Evolutionary conservation across 2,797 vertebrate genomes (phyloP).

Genomic region (Gambusia yucatana): DNA sequence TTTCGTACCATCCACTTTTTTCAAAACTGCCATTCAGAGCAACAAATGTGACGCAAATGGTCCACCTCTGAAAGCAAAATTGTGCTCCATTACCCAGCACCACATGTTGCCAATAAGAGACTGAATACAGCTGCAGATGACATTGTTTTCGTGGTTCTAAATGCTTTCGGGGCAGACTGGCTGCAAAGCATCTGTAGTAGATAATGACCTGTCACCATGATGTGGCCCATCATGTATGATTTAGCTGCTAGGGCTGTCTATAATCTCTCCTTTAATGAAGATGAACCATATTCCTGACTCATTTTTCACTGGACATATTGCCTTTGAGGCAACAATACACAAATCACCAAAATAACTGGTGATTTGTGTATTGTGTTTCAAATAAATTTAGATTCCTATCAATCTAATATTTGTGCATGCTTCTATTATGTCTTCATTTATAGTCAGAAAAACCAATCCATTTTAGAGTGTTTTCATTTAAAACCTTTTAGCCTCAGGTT

Average conservation of each 20-base stretch:
- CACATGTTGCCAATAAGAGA: constrained; percentile 12
- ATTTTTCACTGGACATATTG: constrained; percentile 20
- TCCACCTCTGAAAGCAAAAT: constrained; percentile 37
- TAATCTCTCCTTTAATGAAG: constrained; percentile 56
- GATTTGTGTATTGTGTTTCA: not conserved
- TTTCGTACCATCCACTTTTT: constrained; percentile 10
- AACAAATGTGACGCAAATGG: constrained; percentile 15
- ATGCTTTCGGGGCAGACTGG: constrained; percentile 47
- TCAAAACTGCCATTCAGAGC: constrained; percentile 22
- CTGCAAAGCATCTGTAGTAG: constrained; percentile 40
- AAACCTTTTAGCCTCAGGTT: not conserved
- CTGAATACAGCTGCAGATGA: constrained; percentile 24
- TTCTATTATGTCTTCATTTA: not conserved
- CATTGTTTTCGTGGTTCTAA: constrained; percentile 40
- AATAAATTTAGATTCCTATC: not conserved
- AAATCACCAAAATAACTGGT: not conserved
- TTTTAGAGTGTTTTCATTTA: not conserved
- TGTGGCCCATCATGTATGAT: constrained; percentile 38
- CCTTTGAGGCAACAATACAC: constrained; percentile 13
- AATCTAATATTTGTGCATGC: not conserved
- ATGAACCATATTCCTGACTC: constrained; percentile 30
- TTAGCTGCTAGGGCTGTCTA: constrained; percentile 35
- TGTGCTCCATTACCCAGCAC: constrained; percentile 25
- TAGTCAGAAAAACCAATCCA: not conserved
- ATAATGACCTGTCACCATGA: constrained; percentile 53